A percentile compares a stretch with the other conserved stretches of the same genome.
phyloP scores from a whole-genome alignment of 1,140 invertebrate genomes.

The Augochlora pura region DNA sequence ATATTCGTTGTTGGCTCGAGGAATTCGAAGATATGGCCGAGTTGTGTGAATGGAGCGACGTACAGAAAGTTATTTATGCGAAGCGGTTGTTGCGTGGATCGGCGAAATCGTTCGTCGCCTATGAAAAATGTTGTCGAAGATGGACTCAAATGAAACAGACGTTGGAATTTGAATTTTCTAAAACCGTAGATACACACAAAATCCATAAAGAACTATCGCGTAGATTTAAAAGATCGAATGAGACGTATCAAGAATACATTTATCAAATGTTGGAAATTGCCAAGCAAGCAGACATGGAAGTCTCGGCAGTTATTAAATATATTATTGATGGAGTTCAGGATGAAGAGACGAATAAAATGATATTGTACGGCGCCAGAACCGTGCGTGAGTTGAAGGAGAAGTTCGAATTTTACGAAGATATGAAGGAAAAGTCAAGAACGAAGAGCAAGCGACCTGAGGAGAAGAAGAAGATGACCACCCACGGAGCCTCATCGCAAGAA shows the following conservation, averaged over 20 bases:
- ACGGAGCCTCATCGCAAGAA: not conserved
- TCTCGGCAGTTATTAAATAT: not conserved
- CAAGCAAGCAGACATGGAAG: not conserved
- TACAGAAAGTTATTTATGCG: too few relatives aligned
- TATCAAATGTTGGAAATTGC: constrained; percentile 5
- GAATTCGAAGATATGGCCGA: too few relatives aligned
- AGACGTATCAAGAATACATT: not conserved
- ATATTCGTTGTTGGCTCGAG: too few relatives aligned
- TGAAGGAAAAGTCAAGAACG: not conserved
- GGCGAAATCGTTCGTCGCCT: too few relatives aligned
- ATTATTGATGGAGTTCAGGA: constrained; percentile 9
- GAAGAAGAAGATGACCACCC: not conserved
- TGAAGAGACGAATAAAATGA: not conserved
- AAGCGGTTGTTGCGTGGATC: too few relatives aligned
- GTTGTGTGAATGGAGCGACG: too few relatives aligned
- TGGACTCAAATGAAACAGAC: not conserved
- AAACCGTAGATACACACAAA: not conserved
- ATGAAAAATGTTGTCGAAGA: not conserved
- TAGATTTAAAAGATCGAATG: not conserved
- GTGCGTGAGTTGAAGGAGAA: constrained; percentile 6
- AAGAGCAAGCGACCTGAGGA: not conserved
- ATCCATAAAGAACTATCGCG: not conserved
- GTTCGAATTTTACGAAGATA: not conserved
- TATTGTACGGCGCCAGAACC: not conserved
- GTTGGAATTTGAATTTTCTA: not conserved